Conservation (phyloP, 2,113 vertebrate species). For the Gymnorhina tibicen region DNA sequence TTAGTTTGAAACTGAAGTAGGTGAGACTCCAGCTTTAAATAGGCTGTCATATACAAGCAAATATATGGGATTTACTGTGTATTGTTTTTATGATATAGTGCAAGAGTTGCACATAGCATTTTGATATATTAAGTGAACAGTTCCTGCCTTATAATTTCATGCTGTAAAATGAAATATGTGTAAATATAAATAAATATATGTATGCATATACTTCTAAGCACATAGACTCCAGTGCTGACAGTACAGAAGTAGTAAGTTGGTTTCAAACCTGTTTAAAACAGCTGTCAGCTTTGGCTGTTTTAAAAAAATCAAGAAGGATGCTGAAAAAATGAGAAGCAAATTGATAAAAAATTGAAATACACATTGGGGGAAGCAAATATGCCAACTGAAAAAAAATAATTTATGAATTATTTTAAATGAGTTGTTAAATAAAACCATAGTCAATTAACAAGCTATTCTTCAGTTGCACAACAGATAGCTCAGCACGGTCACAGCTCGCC, state of each 20-base stretch:
- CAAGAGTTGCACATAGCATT: not conserved
- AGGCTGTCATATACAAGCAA: not conserved
- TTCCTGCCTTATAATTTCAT: not conserved
- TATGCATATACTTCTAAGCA: not conserved
- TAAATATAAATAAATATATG: not conserved
- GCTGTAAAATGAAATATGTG: not conserved
- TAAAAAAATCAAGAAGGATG: not conserved
- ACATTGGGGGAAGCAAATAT: not conserved
- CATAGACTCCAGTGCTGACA: not conserved
- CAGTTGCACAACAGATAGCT: not conserved
- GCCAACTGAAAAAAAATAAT: not conserved
- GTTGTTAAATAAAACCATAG: not conserved
- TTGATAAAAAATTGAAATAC: not conserved
- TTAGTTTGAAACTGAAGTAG: not conserved
- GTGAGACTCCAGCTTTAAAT: not conserved
- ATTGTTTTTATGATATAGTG: not conserved
- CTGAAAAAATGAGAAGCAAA: not conserved
- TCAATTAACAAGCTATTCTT: not conserved
- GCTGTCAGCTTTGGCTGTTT: not conserved
- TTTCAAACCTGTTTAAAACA: not conserved
- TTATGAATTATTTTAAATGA: not conserved
- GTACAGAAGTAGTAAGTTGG: not conserved
- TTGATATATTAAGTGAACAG: not conserved
- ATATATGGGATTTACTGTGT: not conserved
- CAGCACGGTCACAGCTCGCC: not conserved